A percentile compares a stretch with the other conserved stretches of the same genome.
Conservation (phyloP, 2,797 vertebrate species). For the Silurus aristotelis region DNA sequence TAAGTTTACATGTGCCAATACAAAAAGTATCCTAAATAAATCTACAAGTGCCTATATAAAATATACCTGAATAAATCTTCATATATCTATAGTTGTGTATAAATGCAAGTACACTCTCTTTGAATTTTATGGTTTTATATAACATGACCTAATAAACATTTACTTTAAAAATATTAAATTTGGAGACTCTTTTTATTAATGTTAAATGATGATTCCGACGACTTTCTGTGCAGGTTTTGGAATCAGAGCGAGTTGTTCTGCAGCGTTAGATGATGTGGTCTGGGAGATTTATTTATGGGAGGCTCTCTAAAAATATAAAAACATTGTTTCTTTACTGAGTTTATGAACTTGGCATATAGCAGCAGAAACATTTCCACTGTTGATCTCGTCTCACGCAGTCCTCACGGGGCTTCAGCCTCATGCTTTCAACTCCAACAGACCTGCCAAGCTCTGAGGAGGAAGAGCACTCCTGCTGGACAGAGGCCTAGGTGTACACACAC, state of each 20-base stretch:
- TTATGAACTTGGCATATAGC: constrained; percentile 31
- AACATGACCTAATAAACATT: no score
- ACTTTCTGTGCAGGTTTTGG: neutral
- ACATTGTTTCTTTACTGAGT: constrained; percentile 19
- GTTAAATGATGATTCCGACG: no score
- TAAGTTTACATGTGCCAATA: no score
- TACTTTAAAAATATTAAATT: no score
- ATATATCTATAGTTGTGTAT: no score
- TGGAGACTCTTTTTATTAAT: neutral
- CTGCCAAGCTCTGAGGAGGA: constrained; percentile 3
- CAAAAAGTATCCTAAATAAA: no score
- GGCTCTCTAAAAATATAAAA: constrained; percentile 36
- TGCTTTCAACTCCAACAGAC: constrained; percentile 29
- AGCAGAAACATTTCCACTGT: constrained; percentile 34
- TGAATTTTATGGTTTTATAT: no score
- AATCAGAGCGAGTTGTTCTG: neutral
- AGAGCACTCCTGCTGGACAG: neutral
- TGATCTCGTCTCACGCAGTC: constrained; percentile 19
- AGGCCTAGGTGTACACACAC: neutral
- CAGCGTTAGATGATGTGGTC: neutral
- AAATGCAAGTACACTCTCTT: no score
- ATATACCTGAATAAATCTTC: no score
- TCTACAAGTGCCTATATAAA: no score
- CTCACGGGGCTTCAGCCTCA: constrained; percentile 17
- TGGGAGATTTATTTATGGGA: neutral